A percentile compares a stretch with the other conserved stretches of the same genome.
Evolutionary conservation across 2,888 invertebrate genomes (phyloP).

Genomic region (Clostera curtula): DNA sequence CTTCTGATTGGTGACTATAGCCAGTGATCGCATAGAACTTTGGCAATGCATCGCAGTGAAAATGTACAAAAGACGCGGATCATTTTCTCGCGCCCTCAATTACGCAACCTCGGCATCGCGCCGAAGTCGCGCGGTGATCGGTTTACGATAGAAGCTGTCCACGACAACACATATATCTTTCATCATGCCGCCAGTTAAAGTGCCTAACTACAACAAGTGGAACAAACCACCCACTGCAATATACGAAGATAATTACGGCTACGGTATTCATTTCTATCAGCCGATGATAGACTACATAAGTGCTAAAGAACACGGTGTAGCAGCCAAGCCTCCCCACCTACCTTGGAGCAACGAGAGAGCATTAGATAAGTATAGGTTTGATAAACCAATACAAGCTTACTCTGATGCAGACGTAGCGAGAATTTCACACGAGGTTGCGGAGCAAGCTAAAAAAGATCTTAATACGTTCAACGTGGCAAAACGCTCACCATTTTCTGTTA

Average conservation of each 20-base stretch:
- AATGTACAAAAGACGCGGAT: conserved; percentile 56
- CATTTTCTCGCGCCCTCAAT: conserved; percentile 43
- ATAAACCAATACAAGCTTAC: conserved; percentile 78
- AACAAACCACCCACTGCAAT: conserved; percentile 77
- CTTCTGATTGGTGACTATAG: conserved; percentile 59
- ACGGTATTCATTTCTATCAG: conserved; percentile 89
- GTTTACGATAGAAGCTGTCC: conserved; percentile 35
- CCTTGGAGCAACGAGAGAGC: conserved; percentile 84
- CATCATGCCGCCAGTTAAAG: conserved; percentile 61
- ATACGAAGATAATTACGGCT: conserved; percentile 89
- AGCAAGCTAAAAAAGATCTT: conserved; percentile 80
- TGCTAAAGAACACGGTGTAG: conserved; percentile 74
- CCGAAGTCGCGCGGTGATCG: conserved; percentile 30
- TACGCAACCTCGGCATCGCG: conserved; percentile 45
- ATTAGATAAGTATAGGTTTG: conserved; percentile 79
- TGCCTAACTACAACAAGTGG: conserved; percentile 64
- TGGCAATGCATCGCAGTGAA: conserved; percentile 52
- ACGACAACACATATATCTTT: conserved; percentile 40
- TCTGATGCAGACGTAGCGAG: conserved; percentile 79
- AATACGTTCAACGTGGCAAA: conserved; percentile 75
- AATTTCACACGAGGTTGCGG: conserved; percentile 79
- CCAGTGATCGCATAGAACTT: conserved; percentile 40
- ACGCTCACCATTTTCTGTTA: conserved; percentile 76
- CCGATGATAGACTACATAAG: conserved; percentile 91
- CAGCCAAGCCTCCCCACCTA: conserved; percentile 76